phyloP scores from a whole-genome alignment of 2,113 vertebrate species.

The Marmota flaviventris region DNA sequence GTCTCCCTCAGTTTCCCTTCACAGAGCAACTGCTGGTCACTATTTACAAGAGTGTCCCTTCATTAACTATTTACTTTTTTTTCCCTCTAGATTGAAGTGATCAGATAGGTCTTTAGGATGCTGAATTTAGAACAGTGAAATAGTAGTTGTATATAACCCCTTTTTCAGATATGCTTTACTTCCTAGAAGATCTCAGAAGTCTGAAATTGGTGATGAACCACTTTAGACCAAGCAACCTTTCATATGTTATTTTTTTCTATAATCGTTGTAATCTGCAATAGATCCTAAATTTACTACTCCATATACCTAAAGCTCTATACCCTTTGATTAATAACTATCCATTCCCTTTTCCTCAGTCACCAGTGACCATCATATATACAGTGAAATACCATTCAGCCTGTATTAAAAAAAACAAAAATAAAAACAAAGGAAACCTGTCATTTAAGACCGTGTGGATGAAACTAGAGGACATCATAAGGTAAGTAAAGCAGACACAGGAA shows the following conservation, averaged over 20 bases:
- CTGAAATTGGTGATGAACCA: conserved; percentile 26
- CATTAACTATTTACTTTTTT: background rate
- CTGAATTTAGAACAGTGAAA: background rate
- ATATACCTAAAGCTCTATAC: background rate
- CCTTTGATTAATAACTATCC: background rate
- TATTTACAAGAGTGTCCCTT: background rate
- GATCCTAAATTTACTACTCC: background rate
- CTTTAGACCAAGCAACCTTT: background rate
- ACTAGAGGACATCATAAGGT: background rate
- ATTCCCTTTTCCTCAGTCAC: no score
- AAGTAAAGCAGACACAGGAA: background rate
- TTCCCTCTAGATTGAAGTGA: background rate
- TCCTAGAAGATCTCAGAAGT: background rate
- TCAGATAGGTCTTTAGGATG: background rate
- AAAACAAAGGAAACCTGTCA: background rate
- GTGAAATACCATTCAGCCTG: background rate
- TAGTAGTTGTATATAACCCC: background rate
- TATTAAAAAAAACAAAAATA: no score
- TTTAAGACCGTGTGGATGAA: background rate
- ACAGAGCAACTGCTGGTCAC: background rate
- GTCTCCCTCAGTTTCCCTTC: background rate
- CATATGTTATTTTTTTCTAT: background rate
- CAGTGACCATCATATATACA: background rate
- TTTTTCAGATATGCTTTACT: background rate
- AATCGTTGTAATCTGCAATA: background rate